Conservation (phyloP, 2,888 invertebrate genomes). For the Ectemnius cavifrons region DNA sequence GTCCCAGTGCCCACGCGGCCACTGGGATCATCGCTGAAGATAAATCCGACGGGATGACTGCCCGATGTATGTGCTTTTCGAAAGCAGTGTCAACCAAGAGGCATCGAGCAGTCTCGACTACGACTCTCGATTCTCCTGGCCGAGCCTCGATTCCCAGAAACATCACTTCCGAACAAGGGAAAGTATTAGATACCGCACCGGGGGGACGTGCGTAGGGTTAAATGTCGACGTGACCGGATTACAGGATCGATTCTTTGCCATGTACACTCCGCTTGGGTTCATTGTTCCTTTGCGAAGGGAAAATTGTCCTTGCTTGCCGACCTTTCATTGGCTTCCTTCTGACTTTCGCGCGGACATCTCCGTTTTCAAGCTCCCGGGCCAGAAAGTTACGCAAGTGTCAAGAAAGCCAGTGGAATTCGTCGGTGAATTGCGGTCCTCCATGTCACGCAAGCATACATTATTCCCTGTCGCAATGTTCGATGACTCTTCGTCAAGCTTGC, state of each 20-base stretch:
- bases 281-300: slow-evolving; percentile 51
- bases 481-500: neutral
- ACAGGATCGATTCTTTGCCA: slow-evolving; percentile 49
- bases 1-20: too few relatives aligned
- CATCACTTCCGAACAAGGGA: slow-evolving; percentile 69
- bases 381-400: too few relatives aligned
- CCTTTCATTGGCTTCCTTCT: slow-evolving; percentile 41
- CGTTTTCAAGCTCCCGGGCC: neutral
- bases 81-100: too few relatives aligned
- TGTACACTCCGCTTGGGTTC: slow-evolving; percentile 47
- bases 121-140: slow-evolving; percentile 4
- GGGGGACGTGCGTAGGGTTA: slow-evolving; percentile 68
- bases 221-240: slow-evolving; percentile 70
- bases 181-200: slow-evolving; percentile 65
- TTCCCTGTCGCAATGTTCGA: neutral
- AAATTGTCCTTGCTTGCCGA: slow-evolving; percentile 28
- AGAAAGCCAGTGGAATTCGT: too few relatives aligned
- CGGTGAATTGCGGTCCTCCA: too few relatives aligned
- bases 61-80: too few relatives aligned
- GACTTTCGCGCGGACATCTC: slow-evolving; percentile 33
- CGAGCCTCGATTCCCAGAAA: slow-evolving; percentile 59
- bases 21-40: too few relatives aligned
- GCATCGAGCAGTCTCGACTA: too few relatives aligned
- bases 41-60: too few relatives aligned
- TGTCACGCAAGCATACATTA: too few relatives aligned